Evolutionary conservation across 2,113 vertebrate species (phyloP).

Genomic region (Collichthys lucidus): DNA sequence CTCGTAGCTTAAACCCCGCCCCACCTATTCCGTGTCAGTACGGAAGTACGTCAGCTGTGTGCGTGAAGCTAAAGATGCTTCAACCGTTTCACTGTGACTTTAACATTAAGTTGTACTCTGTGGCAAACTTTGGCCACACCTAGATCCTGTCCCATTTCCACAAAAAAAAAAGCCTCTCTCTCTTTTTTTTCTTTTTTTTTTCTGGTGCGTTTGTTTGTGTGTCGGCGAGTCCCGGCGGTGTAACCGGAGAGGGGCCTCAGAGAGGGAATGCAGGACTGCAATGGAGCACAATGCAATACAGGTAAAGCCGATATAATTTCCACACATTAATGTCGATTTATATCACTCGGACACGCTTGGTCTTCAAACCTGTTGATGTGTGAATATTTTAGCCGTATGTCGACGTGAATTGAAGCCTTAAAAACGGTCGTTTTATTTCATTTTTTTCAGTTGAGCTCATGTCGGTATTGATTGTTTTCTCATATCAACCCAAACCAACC

Average conservation of each 20-base stretch:
- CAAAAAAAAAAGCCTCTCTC: constrained; percentile 35
- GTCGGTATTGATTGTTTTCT: constrained; percentile 82
- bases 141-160: constrained; percentile 81
- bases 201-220: constrained; percentile 82
- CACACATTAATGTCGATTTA: constrained; percentile 38
- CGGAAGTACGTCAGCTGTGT: constrained; percentile 65
- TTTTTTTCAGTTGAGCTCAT: constrained; percentile 54
- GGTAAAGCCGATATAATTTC: constrained; percentile 81
- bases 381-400: constrained; percentile 24
- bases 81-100: constrained; percentile 54
- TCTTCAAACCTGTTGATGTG: constrained; percentile 31
- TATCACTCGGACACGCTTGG: not conserved
- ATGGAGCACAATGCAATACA: constrained; percentile 89
- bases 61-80: constrained; percentile 61
- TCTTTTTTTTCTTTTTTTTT: constrained; percentile 21
- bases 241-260: constrained; percentile 85
- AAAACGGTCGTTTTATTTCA: not conserved
- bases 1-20: constrained; percentile 41
- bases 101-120: constrained; percentile 77
- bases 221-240: constrained; percentile 86
- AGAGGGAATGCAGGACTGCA: constrained; percentile 87
- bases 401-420: constrained; percentile 18
- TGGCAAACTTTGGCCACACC: constrained; percentile 85
- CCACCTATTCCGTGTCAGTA: constrained; percentile 35
- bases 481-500: constrained; percentile 55